phyloP scores from a whole-genome alignment of 2,888 invertebrate species.

The Cremastobaeus sp. region DNA sequence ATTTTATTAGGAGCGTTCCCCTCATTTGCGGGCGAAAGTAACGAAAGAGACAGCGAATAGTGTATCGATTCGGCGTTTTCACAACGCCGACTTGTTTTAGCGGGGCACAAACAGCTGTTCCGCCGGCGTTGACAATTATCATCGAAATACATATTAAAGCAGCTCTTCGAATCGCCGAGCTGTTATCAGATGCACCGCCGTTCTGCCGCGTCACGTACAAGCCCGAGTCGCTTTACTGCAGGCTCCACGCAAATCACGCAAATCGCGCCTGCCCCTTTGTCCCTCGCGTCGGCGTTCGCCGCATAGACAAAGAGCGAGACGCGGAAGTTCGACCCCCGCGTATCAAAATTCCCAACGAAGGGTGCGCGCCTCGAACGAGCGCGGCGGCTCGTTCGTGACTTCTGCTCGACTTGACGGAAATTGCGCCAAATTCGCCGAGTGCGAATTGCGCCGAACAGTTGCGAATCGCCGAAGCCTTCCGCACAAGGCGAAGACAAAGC shows the following conservation, averaged over 20 bases:
- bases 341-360: too few species aligned
- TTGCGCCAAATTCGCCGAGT: too few species aligned
- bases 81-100: conserved; percentile 2
- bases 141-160: conserved; percentile 2
- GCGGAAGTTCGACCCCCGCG: too few species aligned
- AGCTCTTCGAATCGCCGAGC: background rate
- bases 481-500: conserved; percentile 27
- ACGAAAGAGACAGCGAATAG: conserved; percentile 20
- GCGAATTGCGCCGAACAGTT: too few species aligned
- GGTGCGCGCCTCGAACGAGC: too few species aligned
- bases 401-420: too few species aligned
- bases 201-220: background rate
- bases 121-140: conserved; percentile 1
- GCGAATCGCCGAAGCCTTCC: background rate
- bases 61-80: conserved; percentile 42
- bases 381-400: too few species aligned
- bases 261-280: too few species aligned
- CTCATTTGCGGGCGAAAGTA: conserved; percentile 26
- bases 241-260: too few species aligned
- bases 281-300: too few species aligned
- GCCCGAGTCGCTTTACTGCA: background rate
- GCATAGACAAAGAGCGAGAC: too few species aligned
- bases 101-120: conserved; percentile 33
- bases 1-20: conserved; percentile 38
- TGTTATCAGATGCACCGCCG: conserved; percentile 18